Evolutionary conservation across 2,113 vertebrate species (phyloP), one percentile per base, ranked within the genome.

Genomic region (Sceloporus undulatus): DNA sequence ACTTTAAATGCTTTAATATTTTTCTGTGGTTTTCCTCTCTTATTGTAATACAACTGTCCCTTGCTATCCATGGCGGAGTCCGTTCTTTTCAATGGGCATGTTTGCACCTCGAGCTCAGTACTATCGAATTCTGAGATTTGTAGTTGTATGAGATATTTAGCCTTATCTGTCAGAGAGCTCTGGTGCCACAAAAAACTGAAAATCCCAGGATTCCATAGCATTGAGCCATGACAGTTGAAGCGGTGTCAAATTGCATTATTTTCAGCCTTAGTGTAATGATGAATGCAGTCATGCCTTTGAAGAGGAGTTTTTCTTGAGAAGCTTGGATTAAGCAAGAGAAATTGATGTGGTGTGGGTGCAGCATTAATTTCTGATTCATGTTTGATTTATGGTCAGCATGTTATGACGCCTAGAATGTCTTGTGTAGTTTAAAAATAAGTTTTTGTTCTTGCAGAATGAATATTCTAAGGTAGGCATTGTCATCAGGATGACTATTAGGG

Each of bases 251-350:
- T 7, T 48, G 4, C 48, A 48, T 48, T 48, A 7, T 48, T 48
- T 48, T 7, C 48, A 48, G 82, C 74, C 90, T 87, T 77, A 87
- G 38, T n/a, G 75, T 78, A 88, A 11, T 77, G 65, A 5, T 70
- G 5, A 56, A 10, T 40, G 29, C 54, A 6, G 42, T 42, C 42
- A 3, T 68, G 14, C 70, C 48, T 62, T 81, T 83, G 27, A 38
- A 73, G 2, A 3, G 79, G 42, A 80, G 1, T 4, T 85, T 92
- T 90, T 86, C 29, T 38, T 68, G 9, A 25, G 87, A 56, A 34
- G 5, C 1, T 2, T 85, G 29, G 9, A 2, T 80, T 79, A 25
- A 27, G 48, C 71, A 62, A 2, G 56, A 59, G 76, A 54, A 76
- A 5, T 52, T 85, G 16, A 38, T 65, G 1, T 79, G 73, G 81